These are phyloP conservation scores for Andrena flavipes DNA, from an alignment of 2,888 invertebrate genomes.

Conservation along the genomic window DNA sequence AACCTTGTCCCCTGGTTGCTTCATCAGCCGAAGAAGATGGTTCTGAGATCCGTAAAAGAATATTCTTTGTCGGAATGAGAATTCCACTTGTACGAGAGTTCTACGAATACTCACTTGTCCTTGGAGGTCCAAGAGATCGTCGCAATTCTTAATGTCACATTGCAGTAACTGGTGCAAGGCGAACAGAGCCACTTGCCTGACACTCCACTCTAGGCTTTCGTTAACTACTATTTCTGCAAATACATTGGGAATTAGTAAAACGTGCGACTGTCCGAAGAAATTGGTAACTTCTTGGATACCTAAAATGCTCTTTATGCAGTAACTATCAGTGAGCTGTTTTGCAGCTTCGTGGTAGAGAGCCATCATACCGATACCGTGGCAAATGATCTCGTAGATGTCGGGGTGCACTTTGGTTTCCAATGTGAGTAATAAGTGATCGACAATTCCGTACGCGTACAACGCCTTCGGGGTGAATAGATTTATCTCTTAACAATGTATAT, in stretches of 20 bases:
- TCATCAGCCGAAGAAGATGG: constrained; percentile 66
- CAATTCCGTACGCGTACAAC: constrained; percentile 70
- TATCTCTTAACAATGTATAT: too few species aligned
- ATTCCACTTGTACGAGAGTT: not conserved
- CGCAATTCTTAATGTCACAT: constrained; percentile 68
- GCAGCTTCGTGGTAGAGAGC: constrained; percentile 69
- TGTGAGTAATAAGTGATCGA: constrained; percentile 65
- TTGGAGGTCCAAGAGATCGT: constrained; percentile 64
- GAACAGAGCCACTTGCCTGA: constrained; percentile 72
- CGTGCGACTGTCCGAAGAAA: not conserved
- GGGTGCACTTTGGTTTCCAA: constrained; percentile 58
- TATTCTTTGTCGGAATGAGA: not conserved
- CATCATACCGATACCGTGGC: constrained; percentile 76
- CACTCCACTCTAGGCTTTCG: constrained; percentile 67
- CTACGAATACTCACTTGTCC: constrained; percentile 61
- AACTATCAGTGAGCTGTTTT: constrained; percentile 66
- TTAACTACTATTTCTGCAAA: constrained; percentile 72
- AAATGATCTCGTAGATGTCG: constrained; percentile 67
- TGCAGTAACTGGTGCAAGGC: constrained; percentile 74
- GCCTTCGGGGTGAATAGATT: constrained; percentile 58
- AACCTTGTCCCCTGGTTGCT: constrained; percentile 55
- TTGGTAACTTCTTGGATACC: constrained; percentile 14
- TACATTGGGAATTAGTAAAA: not conserved
- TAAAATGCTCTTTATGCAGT: constrained; percentile 27
- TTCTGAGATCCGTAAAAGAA: constrained; percentile 45